Evolutionary conservation across 1,140 invertebrate species (phyloP).

Genomic region (Battus philenor): DNA sequence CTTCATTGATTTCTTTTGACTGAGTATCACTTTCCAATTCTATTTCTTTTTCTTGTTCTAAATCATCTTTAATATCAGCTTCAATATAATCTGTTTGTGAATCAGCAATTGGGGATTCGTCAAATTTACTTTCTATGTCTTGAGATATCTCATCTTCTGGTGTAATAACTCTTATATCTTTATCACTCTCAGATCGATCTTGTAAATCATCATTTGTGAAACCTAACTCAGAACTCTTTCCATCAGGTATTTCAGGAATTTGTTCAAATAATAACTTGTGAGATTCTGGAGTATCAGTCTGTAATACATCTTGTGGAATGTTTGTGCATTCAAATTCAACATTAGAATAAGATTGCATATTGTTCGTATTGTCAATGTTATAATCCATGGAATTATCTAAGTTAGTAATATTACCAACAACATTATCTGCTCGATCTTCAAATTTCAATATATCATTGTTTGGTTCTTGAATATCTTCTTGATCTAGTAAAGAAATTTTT

Average conservation of each 20-base stretch:
- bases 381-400: slow-evolving; percentile 53
- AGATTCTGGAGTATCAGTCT: slow-evolving; percentile 69
- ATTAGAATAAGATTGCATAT: slow-evolving; percentile 49
- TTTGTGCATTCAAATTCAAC: slow-evolving; percentile 49
- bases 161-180: slow-evolving; percentile 43
- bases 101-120: slow-evolving; percentile 43
- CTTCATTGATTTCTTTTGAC: slow-evolving; percentile 5
- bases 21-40: slow-evolving; percentile 13
- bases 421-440: slow-evolving; percentile 35
- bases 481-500: slow-evolving; percentile 28
- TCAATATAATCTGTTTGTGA: slow-evolving; percentile 19
- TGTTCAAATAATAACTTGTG: slow-evolving; percentile 69
- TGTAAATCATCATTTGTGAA: slow-evolving; percentile 56
- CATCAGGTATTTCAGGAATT: slow-evolving; percentile 71
- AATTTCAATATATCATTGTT: slow-evolving; percentile 62
- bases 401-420: slow-evolving; percentile 32
- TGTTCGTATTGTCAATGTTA: slow-evolving; percentile 40
- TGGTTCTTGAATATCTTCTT: slow-evolving; percentile 37
- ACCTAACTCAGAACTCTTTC: slow-evolving; percentile 66
- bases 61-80: slow-evolving; percentile 23
- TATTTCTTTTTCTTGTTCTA: slow-evolving; percentile 8
- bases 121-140: slow-evolving; percentile 44
- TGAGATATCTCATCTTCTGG: slow-evolving; percentile 53
- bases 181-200: slow-evolving; percentile 58
- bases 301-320: slow-evolving; percentile 44